phyloP scores from a whole-genome alignment of 2,113 vertebrate genomes.

The Turnix velox region DNA sequence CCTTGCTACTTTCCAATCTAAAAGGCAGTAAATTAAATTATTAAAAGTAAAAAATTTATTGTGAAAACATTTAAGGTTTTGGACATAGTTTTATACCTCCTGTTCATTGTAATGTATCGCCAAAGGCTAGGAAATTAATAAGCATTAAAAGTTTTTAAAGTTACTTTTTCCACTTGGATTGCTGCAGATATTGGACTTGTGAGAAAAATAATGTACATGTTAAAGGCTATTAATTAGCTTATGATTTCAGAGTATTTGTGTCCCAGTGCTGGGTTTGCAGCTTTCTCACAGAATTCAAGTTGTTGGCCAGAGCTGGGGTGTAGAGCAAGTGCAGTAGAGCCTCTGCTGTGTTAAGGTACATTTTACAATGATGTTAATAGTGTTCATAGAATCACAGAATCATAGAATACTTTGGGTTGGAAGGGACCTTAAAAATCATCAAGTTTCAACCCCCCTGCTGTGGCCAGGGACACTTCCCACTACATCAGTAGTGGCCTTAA shows the following conservation, averaged over 20 bases:
- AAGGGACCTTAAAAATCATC: no score
- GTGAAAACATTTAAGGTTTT: slow-evolving; percentile 28
- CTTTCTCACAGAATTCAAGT: background rate
- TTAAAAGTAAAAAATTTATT: slow-evolving; percentile 42
- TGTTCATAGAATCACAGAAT: no score
- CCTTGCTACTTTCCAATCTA: slow-evolving; percentile 42
- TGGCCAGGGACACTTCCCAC: no score
- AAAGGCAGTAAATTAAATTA: slow-evolving; percentile 48
- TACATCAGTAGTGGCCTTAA: no score
- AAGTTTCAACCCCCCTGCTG: no score
- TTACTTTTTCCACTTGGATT: background rate
- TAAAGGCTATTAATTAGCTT: background rate
- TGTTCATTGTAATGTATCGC: background rate
- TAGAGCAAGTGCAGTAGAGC: background rate
- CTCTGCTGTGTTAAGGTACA: background rate
- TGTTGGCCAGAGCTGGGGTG: background rate
- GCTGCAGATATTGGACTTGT: background rate
- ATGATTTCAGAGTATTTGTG: background rate
- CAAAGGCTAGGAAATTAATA: background rate
- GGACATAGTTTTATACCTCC: background rate
- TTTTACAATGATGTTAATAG: background rate
- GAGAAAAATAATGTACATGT: background rate
- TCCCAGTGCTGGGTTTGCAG: background rate
- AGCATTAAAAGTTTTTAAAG: background rate
- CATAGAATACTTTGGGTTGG: no score